These are phyloP conservation scores for Myioborus melanocephalus DNA, from an alignment of 2,797 vertebrate species.

Conservation along the genomic window DNA sequence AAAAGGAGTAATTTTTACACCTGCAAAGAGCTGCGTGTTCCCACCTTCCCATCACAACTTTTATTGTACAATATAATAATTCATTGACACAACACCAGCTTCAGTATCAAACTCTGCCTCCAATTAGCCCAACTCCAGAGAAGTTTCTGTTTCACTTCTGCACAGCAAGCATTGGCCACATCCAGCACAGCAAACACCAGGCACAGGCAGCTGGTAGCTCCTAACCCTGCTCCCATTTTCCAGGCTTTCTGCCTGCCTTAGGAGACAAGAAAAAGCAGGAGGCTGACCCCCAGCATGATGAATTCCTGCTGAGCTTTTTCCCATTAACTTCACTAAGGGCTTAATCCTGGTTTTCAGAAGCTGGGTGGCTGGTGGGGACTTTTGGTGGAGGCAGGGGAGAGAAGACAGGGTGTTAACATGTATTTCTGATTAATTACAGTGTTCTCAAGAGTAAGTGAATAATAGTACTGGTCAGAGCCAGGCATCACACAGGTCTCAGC, in stretches of 20 bases:
- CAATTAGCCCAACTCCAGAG: not conserved
- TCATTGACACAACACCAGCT: not conserved
- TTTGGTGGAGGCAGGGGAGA: constrained; percentile 53
- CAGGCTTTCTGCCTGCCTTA: not conserved
- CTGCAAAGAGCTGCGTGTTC: not conserved
- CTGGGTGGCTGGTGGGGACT: constrained; percentile 55
- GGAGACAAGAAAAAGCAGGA: constrained; percentile 16
- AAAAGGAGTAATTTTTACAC: not conserved
- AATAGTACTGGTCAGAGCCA: constrained; percentile 70
- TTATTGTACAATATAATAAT: not conserved
- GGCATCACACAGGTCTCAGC: constrained; percentile 65
- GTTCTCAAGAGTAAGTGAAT: constrained; percentile 66
- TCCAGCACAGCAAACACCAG: not conserved
- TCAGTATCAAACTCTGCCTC: not conserved
- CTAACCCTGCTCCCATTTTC: not conserved
- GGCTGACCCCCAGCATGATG: constrained; percentile 21
- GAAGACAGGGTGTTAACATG: constrained; percentile 67
- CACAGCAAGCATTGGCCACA: rapidly evolving
- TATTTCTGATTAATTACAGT: constrained; percentile 65
- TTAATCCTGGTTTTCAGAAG: constrained; percentile 61
- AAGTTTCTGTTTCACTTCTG: not conserved
- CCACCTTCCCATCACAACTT: not conserved
- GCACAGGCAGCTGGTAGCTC: not conserved
- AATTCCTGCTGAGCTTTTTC: constrained; percentile 49
- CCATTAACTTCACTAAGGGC: constrained; percentile 50